phyloP scores from a whole-genome alignment of 1,140 invertebrate species.

The Vanessa atalanta region DNA sequence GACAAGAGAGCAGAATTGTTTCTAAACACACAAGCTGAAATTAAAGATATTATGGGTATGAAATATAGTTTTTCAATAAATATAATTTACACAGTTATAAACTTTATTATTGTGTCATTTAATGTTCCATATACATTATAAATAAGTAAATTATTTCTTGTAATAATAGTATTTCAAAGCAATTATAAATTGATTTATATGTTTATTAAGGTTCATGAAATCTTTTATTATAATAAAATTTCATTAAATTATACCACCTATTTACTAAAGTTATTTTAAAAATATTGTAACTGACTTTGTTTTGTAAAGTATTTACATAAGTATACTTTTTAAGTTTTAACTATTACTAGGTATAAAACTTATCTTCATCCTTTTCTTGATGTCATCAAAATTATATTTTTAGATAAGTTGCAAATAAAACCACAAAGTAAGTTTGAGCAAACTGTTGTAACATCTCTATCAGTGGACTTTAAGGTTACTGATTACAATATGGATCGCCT shows the following conservation, averaged over 20 bases:
- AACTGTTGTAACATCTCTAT: slow-evolving; percentile 74
- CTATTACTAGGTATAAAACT: too few relatives aligned
- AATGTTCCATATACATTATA: slow-evolving; percentile 6
- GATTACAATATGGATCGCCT: slow-evolving; percentile 80
- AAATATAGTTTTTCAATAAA: neutral
- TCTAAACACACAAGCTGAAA: slow-evolving; percentile 76
- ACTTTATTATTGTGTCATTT: neutral
- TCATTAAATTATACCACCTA: too few relatives aligned
- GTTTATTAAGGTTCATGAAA: too few relatives aligned
- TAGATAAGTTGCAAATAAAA: slow-evolving; percentile 79
- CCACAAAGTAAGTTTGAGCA: slow-evolving; percentile 81
- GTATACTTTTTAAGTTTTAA: too few relatives aligned
- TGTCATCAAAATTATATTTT: slow-evolving; percentile 29
- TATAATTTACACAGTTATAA: neutral
- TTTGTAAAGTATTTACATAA: too few relatives aligned
- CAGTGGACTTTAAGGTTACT: slow-evolving; percentile 80
- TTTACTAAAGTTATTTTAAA: too few relatives aligned
- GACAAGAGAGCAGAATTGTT: slow-evolving; percentile 80
- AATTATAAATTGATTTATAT: too few relatives aligned
- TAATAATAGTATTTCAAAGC: too few relatives aligned
- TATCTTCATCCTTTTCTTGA: too few relatives aligned
- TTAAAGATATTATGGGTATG: slow-evolving; percentile 80
- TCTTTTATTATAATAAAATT: too few relatives aligned
- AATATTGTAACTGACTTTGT: too few relatives aligned
- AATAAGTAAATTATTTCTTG: too few relatives aligned